Evolutionary conservation across 2,797 vertebrate genomes (phyloP), one percentile per base, ranked within the genome.

Genomic region (Malurus splendens): DNA sequence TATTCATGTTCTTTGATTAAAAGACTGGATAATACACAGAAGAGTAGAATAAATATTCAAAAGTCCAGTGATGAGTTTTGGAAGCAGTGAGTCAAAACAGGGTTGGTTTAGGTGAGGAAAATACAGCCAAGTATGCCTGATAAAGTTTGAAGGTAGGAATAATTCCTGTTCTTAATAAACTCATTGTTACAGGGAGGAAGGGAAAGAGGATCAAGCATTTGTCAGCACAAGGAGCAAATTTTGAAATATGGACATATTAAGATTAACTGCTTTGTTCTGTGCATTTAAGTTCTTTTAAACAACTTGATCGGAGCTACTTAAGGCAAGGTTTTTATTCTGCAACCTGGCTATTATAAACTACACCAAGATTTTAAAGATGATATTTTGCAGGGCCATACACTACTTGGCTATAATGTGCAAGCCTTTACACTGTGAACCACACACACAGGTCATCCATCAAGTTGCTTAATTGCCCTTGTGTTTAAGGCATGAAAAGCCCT

Each of bases 211-310:
- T 25, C 4, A 55, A 66, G 32, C 15, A 56, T 65, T 61, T 38
- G 9, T 5, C 32, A 54, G 47, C 12, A 66, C 18, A n/a, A 60
- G 18, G 22, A 68, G 12, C 0, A 62, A 25, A 51, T 55, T 61
- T 18, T 48, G 4, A 73, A 76, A 23, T 75, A 25, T 0, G 0
- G 18, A 54, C 7, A 27, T 27, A 6, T 54, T 38, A n/a, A 22
- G 9, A 91, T 9, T 48, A 78, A 23, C 14, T 32, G 20, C 12
- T 73, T 44, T n/a, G 7, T 52, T 76, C 28, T 47, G 16, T 6
- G 7, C 28, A 30, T 44, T 50, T 41, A 51, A 66, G 10, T 12
- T 23, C 28, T 66, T 72, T 61, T 1, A 3, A 25, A 47, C 60
- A 76, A 22, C 8, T 56, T 65, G 2, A 27, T 18, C 33, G 50